Percentiles rank a stretch among this genome's conserved stretches.
Evolutionary conservation across 1,140 invertebrate genomes (phyloP).

Genomic region (Lepeophtheirus salmonis): DNA sequence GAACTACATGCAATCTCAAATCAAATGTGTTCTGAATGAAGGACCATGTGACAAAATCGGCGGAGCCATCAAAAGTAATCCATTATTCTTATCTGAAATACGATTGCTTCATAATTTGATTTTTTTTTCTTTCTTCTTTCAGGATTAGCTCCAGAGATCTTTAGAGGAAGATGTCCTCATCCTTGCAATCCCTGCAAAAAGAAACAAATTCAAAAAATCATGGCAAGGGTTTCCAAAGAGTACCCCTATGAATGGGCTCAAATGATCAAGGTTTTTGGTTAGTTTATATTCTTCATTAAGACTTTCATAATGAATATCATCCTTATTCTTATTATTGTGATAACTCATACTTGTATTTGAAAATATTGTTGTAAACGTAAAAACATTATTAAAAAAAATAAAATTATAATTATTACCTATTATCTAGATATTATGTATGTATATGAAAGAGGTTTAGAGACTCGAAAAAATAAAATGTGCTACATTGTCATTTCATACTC

Average conservation of each 20-base stretch:
- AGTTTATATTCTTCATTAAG: too few relatives aligned
- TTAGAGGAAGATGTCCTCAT: slow-evolving; percentile 6
- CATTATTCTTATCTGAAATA: not conserved
- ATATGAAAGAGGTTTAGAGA: too few relatives aligned
- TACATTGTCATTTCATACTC: too few relatives aligned
- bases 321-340: too few relatives aligned
- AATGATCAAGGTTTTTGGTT: too few relatives aligned
- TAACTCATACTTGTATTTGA: too few relatives aligned
- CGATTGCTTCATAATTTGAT: not conserved
- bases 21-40: slow-evolving; percentile 24
- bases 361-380: too few relatives aligned
- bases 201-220: slow-evolving; percentile 15
- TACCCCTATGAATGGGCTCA: slow-evolving; percentile 1
- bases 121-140: not conserved
- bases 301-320: too few relatives aligned
- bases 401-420: too few relatives aligned
- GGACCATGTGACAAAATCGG: slow-evolving; percentile 25
- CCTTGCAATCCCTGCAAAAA: slow-evolving; percentile 8
- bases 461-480: too few relatives aligned
- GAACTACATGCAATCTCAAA: slow-evolving; percentile 23
- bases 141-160: slow-evolving; percentile 7
- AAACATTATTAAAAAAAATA: too few relatives aligned
- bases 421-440: too few relatives aligned
- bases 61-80: slow-evolving; percentile 24
- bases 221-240: slow-evolving; percentile 5